Evolutionary conservation across 2,797 vertebrate genomes (phyloP).

Genomic region (Kryptolebias ocellatus): DNA sequence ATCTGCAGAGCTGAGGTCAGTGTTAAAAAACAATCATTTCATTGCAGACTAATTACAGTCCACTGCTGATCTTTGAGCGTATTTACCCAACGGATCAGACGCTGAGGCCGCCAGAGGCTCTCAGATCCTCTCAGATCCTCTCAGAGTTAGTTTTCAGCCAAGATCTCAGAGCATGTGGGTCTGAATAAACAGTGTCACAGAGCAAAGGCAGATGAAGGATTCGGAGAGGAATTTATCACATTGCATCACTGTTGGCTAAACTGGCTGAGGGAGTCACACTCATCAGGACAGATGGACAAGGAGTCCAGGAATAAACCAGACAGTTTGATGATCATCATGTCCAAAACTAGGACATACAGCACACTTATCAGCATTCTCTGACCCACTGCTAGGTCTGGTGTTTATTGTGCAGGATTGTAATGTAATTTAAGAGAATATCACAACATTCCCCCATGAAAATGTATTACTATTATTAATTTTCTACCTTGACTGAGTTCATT

Average conservation of each 20-base stretch:
- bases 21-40: constrained; percentile 12
- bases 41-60: constrained; percentile 3
- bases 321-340: constrained; percentile 2
- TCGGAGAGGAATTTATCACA: constrained; percentile 49
- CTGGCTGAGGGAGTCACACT: constrained; percentile 8
- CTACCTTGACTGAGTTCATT: too few relatives aligned
- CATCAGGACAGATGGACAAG: constrained; percentile 8
- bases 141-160: constrained; percentile 38
- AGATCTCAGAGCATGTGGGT: constrained; percentile 46
- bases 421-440: neutral
- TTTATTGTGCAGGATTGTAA: neutral
- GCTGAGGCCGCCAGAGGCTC: neutral
- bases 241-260: constrained; percentile 26
- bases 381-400: neutral
- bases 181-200: constrained; percentile 48
- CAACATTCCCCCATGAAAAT: too few relatives aligned
- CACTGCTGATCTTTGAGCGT: neutral
- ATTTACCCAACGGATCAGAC: constrained; percentile 3
- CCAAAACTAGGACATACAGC: constrained; percentile 5
- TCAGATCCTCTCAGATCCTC: constrained; percentile 33
- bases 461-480: too few relatives aligned
- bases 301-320: constrained; percentile 37
- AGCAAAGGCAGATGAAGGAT: constrained; percentile 56
- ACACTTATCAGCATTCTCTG: neutral
- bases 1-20: neutral